Conservation (phyloP, 2,113 vertebrate genomes). For the Coreoperca whiteheadi region DNA sequence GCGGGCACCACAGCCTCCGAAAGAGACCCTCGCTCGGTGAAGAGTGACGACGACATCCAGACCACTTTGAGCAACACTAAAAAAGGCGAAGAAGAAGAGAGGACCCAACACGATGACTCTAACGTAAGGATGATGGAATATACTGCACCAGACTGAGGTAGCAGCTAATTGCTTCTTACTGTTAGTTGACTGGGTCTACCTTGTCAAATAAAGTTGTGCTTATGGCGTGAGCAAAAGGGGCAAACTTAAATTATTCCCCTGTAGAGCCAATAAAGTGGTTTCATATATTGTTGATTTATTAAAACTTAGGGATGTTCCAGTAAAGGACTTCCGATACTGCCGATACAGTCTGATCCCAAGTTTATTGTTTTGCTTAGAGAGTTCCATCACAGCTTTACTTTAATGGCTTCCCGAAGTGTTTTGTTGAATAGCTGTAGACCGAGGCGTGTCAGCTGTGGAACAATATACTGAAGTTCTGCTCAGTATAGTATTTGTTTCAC, state of each 20-base stretch:
- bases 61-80: conserved; percentile 81
- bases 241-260: neutral
- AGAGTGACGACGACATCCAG: conserved; percentile 77
- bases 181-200: neutral
- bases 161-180: neutral
- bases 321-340: neutral
- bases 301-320: neutral
- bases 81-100: conserved; percentile 88
- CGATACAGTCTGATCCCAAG: neutral
- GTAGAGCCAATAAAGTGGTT: neutral
- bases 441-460: neutral
- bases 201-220: too few relatives aligned
- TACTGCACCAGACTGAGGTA: neutral
- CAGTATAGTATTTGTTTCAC: too few relatives aligned
- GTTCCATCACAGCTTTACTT: neutral
- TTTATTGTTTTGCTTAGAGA: neutral
- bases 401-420: neutral
- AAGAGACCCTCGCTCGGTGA: conserved; percentile 85
- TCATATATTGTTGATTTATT: neutral
- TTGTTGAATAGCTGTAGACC: neutral
- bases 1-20: conserved; percentile 83
- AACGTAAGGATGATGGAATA: conserved; percentile 84
- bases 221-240: too few relatives aligned
- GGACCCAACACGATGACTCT: conserved; percentile 93
- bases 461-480: too few relatives aligned